A percentile compares a stretch with the other conserved stretches of the same genome.
phyloP scores from a whole-genome alignment of 2,797 vertebrate genomes.

The Coilia nasus region DNA sequence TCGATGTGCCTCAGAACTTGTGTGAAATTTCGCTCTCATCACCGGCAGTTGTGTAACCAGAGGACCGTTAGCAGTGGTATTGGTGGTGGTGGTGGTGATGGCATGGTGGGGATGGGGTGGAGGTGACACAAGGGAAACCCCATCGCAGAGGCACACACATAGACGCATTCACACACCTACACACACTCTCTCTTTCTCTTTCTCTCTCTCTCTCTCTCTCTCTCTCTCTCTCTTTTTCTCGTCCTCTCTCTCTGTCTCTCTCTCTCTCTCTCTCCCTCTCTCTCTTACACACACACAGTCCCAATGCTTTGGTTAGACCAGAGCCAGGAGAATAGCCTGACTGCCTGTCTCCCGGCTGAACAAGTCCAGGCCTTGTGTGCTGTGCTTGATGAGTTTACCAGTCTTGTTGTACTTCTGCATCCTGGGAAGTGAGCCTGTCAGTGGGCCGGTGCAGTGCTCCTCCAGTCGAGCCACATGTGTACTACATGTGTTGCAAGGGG shows the following conservation, averaged over 20 bases:
- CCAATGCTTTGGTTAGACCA: background rate
- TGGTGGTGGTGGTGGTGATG: no score
- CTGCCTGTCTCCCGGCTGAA: background rate
- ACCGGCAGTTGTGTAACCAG: background rate
- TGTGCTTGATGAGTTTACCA: background rate
- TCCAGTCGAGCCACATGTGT: background rate
- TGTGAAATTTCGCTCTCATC: conserved; percentile 3
- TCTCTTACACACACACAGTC: background rate
- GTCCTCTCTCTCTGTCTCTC: no score
- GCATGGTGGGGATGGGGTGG: background rate
- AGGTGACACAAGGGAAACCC: background rate
- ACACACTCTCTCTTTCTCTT: no score
- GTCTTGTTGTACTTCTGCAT: conserved; percentile 11
- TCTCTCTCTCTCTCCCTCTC: no score
- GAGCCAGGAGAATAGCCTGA: background rate
- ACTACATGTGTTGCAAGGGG: background rate
- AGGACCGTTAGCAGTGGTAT: background rate
- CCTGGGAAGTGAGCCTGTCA: background rate
- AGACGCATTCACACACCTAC: background rate
- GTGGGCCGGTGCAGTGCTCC: background rate
- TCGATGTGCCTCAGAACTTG: background rate
- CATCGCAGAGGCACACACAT: background rate
- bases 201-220: no score
- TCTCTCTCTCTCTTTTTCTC: no score
- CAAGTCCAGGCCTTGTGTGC: background rate